A percentile compares a stretch with the other conserved stretches of the same genome.
Conservation (phyloP, 2,113 vertebrate species). For the Hylia prasina region DNA sequence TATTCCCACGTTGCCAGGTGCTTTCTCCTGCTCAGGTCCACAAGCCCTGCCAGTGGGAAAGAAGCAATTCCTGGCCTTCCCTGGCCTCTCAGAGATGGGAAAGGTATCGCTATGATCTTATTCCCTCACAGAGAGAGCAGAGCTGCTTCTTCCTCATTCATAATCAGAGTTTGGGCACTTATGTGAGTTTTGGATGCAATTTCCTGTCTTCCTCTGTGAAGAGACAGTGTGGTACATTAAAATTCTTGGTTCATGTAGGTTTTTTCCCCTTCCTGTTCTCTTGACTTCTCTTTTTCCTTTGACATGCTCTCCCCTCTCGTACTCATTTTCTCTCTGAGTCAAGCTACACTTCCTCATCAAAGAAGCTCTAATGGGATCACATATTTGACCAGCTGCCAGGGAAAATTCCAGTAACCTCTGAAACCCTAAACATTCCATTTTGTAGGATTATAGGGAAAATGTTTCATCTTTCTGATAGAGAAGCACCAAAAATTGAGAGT, state of each 20-base stretch:
- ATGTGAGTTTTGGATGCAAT: slow-evolving; percentile 50
- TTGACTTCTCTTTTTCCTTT: background rate
- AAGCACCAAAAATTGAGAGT: slow-evolving; percentile 58
- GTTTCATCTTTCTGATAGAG: slow-evolving; percentile 59
- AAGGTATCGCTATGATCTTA: background rate
- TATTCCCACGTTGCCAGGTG: background rate
- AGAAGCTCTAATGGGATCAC: slow-evolving; percentile 62
- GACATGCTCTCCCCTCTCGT: background rate
- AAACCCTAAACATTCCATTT: slow-evolving; percentile 62
- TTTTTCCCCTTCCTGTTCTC: slow-evolving; percentile 31
- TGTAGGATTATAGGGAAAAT: slow-evolving; percentile 54
- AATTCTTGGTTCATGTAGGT: slow-evolving; percentile 43
- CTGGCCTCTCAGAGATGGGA: background rate
- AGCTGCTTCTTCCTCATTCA: background rate
- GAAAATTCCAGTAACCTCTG: slow-evolving; percentile 62
- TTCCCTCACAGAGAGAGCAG: background rate
- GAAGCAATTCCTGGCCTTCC: background rate
- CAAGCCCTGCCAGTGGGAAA: background rate
- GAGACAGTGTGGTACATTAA: slow-evolving; percentile 46
- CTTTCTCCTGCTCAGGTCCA: background rate
- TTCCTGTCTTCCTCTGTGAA: slow-evolving; percentile 51
- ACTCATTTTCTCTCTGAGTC: slow-evolving; percentile 32
- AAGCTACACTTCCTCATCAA: slow-evolving; percentile 57
- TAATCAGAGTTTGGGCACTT: slow-evolving; percentile 35
- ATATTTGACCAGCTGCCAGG: slow-evolving; percentile 58